A percentile compares a stretch with the other conserved stretches of the same genome.
Evolutionary conservation across 2,888 invertebrate genomes (phyloP).

Genomic region (Dione juno): DNA sequence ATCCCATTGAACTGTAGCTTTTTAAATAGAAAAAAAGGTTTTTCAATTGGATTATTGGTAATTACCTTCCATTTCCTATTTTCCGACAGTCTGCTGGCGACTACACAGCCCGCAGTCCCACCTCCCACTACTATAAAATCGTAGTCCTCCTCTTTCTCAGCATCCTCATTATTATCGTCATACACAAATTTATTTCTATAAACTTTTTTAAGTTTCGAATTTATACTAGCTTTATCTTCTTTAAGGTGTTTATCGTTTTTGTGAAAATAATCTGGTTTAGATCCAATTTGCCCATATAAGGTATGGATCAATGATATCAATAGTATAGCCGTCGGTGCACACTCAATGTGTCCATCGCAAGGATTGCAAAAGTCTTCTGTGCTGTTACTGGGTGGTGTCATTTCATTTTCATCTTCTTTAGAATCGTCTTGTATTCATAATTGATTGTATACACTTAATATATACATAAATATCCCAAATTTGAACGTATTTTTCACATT

Average conservation of each 20-base stretch:
- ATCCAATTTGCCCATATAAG: constrained; percentile 69
- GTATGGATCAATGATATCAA: constrained; percentile 74
- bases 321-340: constrained; percentile 76
- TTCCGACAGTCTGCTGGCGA: constrained; percentile 74
- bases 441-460: not conserved
- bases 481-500: constrained; percentile 5
- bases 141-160: constrained; percentile 55
- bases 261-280: constrained; percentile 71
- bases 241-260: constrained; percentile 49
- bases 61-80: constrained; percentile 74
- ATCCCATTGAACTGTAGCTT: too few species aligned
- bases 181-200: constrained; percentile 40
- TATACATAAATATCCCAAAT: not conserved
- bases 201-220: constrained; percentile 25
- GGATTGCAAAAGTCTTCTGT: constrained; percentile 75
- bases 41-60: not conserved
- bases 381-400: constrained; percentile 64
- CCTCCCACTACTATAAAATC: constrained; percentile 76
- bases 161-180: constrained; percentile 41
- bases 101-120: constrained; percentile 75
- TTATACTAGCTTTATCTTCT: constrained; percentile 31
- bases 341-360: constrained; percentile 77
- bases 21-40: too few species aligned
- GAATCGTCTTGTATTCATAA: constrained; percentile 24
- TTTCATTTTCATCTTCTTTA: constrained; percentile 62